Percentiles rank a stretch among this genome's conserved stretches.
These are phyloP conservation scores for Mugil cephalus DNA, from an alignment of 2,113 vertebrate species.

Conservation along the genomic window DNA sequence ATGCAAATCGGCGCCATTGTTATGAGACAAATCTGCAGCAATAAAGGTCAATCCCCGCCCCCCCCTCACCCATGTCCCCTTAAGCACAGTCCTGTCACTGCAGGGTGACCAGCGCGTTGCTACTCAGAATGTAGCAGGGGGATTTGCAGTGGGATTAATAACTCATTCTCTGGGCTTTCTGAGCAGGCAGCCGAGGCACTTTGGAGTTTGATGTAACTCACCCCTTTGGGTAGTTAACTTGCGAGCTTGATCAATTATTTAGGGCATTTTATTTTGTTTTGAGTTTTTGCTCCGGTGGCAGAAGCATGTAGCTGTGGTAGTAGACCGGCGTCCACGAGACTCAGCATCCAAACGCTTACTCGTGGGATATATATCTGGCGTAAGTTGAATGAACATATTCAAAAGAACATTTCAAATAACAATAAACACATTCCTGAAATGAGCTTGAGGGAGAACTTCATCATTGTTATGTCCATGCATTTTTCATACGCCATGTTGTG, in stretches of 20 bases:
- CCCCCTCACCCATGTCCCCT: constrained; percentile 45
- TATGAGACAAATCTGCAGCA: constrained; percentile 70
- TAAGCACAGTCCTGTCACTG: constrained; percentile 61
- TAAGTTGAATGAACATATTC: no score
- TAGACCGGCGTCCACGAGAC: constrained; percentile 42
- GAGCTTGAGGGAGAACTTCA: constrained; percentile 30
- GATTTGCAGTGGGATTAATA: constrained; percentile 74
- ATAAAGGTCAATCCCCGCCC: constrained; percentile 60
- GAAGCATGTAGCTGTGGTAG: constrained; percentile 36
- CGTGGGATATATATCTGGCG: no score
- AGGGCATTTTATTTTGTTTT: constrained; percentile 67
- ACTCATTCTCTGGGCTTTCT: constrained; percentile 52
- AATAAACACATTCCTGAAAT: constrained; percentile 22
- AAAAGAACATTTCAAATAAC: not conserved
- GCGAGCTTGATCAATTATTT: constrained; percentile 79
- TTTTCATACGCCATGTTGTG: constrained; percentile 13
- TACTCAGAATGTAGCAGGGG: constrained; percentile 56
- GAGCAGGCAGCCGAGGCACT: constrained; percentile 59
- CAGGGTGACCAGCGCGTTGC: constrained; percentile 70
- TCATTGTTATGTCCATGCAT: not conserved
- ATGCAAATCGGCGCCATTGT: constrained; percentile 83
- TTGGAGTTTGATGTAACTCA: constrained; percentile 74
- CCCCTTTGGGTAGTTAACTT: constrained; percentile 75
- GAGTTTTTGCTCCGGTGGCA: constrained; percentile 53
- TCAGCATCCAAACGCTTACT: constrained; percentile 41